Conservation (phyloP, 2,888 invertebrate genomes). For the Euzetes globulus region DNA sequence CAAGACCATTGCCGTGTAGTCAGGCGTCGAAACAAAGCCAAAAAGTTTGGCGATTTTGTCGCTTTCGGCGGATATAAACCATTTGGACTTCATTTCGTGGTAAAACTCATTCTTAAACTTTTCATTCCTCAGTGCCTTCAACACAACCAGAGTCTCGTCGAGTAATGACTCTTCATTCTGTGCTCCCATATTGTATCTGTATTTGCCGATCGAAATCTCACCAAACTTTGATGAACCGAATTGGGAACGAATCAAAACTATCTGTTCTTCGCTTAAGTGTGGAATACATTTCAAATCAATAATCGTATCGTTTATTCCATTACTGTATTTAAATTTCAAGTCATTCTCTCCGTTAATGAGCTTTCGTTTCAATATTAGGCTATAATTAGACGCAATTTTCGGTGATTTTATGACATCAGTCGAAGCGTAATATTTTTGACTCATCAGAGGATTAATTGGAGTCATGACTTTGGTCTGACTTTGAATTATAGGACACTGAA, state of each 20-base stretch:
- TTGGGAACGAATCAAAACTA: constrained; percentile 13
- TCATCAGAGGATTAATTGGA: neutral
- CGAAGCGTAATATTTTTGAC: constrained; percentile 31
- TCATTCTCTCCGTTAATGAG: neutral
- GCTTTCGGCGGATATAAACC: constrained; percentile 30
- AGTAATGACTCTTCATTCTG: neutral
- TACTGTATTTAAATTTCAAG: constrained; percentile 32
- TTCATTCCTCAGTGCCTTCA: constrained; percentile 29
- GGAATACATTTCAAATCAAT: constrained; percentile 31
- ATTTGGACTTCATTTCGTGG: constrained; percentile 32
- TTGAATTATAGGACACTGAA: neutral
- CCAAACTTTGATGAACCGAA: constrained; percentile 30
- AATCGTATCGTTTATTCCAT: neutral
- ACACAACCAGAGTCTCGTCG: constrained; percentile 23
- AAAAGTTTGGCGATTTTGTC: constrained; percentile 29
- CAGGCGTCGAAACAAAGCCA: constrained; percentile 8
- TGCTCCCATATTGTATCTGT: neutral
- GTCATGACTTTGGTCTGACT: neutral
- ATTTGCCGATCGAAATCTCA: neutral
- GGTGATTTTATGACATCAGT: constrained; percentile 30
- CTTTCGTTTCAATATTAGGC: neutral
- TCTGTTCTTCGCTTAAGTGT: constrained; percentile 12
- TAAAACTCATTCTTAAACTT: constrained; percentile 22
- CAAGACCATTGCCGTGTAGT: constrained; percentile 27
- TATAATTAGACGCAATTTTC: neutral